Conservation (phyloP, 2,797 vertebrate genomes). For the Cynodonichthys magdalenae region DNA sequence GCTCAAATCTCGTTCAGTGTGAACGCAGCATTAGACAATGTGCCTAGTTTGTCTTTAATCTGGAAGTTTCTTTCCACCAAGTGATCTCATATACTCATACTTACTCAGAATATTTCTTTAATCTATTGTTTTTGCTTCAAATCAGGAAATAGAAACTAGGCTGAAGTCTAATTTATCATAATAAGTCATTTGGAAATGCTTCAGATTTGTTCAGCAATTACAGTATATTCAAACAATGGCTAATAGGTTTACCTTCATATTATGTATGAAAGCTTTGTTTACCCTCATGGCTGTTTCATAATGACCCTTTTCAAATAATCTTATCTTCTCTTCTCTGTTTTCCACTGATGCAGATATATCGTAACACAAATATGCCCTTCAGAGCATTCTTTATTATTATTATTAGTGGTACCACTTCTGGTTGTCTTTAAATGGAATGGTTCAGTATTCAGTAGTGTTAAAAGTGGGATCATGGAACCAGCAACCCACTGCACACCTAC, state of each 20-base stretch:
- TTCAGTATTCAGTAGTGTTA: constrained; percentile 3
- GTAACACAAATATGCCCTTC: background rate
- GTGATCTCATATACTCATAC: no score
- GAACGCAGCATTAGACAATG: no score
- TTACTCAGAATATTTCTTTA: background rate
- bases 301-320: constrained; percentile 7
- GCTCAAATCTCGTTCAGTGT: no score
- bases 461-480: no score
- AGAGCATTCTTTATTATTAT: no score
- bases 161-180: background rate
- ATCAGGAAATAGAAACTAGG: background rate
- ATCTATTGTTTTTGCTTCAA: background rate
- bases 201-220: background rate
- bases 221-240: background rate
- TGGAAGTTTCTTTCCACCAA: background rate
- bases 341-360: constrained; percentile 10
- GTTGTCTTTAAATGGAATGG: constrained; percentile 1
- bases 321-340: no score
- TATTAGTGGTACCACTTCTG: no score
- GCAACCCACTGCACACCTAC: no score
- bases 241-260: background rate
- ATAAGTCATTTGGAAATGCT: background rate
- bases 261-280: background rate
- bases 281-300: constrained; percentile 20
- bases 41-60: background rate